These are phyloP conservation scores for Pachycephala philippinensis DNA, from an alignment of 2,113 vertebrate species.

Conservation along the genomic window DNA sequence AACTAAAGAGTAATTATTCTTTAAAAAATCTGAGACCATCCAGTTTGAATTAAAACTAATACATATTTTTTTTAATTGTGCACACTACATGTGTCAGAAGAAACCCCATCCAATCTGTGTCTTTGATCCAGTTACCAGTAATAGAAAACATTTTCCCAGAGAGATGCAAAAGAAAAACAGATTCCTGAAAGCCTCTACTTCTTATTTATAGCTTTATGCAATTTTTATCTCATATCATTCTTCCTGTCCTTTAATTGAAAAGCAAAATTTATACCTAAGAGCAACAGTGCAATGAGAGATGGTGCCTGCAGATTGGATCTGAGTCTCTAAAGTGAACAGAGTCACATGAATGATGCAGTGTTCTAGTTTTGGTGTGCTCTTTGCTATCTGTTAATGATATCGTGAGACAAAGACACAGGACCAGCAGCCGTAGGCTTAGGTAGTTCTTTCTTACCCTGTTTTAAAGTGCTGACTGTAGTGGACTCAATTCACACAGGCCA, in stretches of 20 bases:
- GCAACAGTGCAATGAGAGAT: slow-evolving; percentile 25
- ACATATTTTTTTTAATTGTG: background rate
- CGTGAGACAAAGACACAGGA: slow-evolving; percentile 4
- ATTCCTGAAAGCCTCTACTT: background rate
- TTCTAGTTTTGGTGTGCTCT: slow-evolving; percentile 9
- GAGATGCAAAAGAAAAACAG: background rate
- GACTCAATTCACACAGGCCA: background rate
- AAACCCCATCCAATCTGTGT: background rate
- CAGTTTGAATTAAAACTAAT: background rate
- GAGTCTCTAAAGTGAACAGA: background rate
- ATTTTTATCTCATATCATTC: background rate
- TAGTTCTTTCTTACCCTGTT: background rate
- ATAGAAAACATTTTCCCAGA: slow-evolving; percentile 1
- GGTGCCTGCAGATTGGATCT: background rate
- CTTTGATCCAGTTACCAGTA: background rate
- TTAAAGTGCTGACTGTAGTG: background rate
- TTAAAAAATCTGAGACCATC: background rate
- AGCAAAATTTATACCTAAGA: slow-evolving; percentile 19
- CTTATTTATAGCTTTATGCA: slow-evolving; percentile 51
- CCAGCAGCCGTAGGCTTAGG: background rate
- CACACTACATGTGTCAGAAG: background rate
- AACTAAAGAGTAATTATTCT: background rate
- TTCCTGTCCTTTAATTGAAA: background rate
- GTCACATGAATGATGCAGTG: background rate
- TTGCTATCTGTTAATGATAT: slow-evolving; percentile 40